Base-by-base conservation (phyloP, 2,888 invertebrate species). In the Plusia festucae region DNA sequence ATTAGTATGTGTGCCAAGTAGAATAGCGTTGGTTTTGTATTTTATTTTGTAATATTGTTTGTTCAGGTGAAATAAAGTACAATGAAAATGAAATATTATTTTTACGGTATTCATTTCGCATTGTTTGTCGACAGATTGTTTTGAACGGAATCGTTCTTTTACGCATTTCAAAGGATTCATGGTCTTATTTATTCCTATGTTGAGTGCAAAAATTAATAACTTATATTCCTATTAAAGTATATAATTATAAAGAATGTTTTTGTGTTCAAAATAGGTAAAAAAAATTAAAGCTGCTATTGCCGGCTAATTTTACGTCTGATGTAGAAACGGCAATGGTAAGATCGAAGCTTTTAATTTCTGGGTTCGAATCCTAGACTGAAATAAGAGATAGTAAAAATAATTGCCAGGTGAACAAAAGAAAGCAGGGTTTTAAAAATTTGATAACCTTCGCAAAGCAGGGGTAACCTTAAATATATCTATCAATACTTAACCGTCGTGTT, bases 51-150 rank as follows among this genome's bases (percentile, higher is more conserved):
- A 24, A 40, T 30, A 20, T 46, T 54, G 34, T 70, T 65, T 63
- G 61, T 40, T 54, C 65, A 78, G 16, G 11, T 59, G 62, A 32
- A 32, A 60, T 34, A n/a, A 24, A 63, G 46, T 54, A 58, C 67
- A 61, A 65, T 55, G 40, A 40, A 49, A 60, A 55, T 54, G 64
- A 65, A 65, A 67, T 57, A 52, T 20, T 59, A 51, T 59, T 59
- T n/a, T 22, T 65, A 62, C 9, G 52, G 30, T 65, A 62, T 65
- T 61, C 16, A 61, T 20, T 55, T 62, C n/a, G 11, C 16, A 60
- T 52, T 40, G 52, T 52, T 65, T 58, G 57, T 53, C 11, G n/a
- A 53, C 51, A 53, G 15, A 22, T 24, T 53, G 49, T 59, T 58
- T 53, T 22, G 22, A 44, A 22, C 6, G 27, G 24, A 55, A 58